Base-by-base conservation (phyloP, 1,140 invertebrate genomes). In the Watersipora subatra region DNA sequence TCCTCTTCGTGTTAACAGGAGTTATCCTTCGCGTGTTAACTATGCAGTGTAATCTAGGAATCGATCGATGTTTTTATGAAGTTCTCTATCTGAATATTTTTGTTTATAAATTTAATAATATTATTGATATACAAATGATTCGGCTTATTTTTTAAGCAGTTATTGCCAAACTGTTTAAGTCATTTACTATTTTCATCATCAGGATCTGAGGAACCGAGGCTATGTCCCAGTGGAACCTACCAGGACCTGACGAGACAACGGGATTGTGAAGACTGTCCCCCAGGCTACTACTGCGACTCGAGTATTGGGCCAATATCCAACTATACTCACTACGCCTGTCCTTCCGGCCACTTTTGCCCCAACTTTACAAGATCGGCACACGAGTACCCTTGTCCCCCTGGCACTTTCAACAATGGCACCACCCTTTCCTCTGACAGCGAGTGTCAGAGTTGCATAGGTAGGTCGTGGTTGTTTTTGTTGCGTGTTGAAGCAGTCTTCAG, bases 251-350 rank as follows among this genome's bases (percentile, higher is more conserved):
- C 63, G 0, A 22, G 71, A 2, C 73, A 76, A 63, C 63, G 57
- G 1, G 61, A 59, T 12, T 76, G 75, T 64, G 75, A 73, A 62
- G 63, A 70, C 15, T 76, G 75, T 68, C 68, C 70, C 25, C 65
- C 69, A 28, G 73, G 74, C n/a, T 77, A 72, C 65, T 77, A 75
- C 69, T 77, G 75, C 67, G 74, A 77, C 64, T 71, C 70, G 62
- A 67, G 71, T 27, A 20, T 68, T 17, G 73, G 71, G 29, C 64
- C 72, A 0, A 72, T 77, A 61, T 69, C 70, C 27, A 75, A 73
- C 65, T 73, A 73, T 30, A 70, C 74, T 0, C 29, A 63, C 0
- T 72, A 73, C 28, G 59, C 68, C 20, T 77, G 75, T 66, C 75
- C 75, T 19, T 67, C 69, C 66, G 75, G 75, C 67, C 70, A 75